Evolutionary conservation across 2,888 invertebrate species (phyloP), one percentile per base, ranked within the genome.

Genomic region (Chloroclysta siterata): DNA sequence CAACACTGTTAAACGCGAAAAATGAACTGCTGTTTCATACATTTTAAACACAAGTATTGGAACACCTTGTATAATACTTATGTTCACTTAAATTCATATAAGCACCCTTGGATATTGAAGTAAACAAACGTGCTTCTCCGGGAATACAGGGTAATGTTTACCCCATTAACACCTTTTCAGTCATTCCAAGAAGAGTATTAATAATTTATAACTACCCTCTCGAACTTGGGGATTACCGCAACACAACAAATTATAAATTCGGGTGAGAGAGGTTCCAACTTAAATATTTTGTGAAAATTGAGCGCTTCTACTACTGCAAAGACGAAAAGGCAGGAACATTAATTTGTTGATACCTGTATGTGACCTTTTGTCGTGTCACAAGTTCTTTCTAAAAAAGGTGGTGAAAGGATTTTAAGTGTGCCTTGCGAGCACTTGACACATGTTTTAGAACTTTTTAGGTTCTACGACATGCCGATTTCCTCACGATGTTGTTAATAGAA

Each of bases 241-340:
- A 53, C 36, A 56, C 50, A 53, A 42, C 39, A 33, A 65, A 65
- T 65, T 65, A 65, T 54, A 44, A 61, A 61, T 58, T 54, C 60
- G 29, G 39, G 48, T 22, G 22, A 22, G 22, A 55, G 44, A 46
- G 11, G 8, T 46, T 17, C 46, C 46, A n/a, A 44, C 39, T 17
- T 41, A 14, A 17, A 29, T 54, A 33, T 41, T 22, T 63, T 48
- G 22, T 11, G 15, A 39, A 53, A 17, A 57, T 41, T 29, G 8
- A 17, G 33, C 7, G 7, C 28, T 6, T 14, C 11, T 13, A 28
- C 44, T 54, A 48, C 14, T 53, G 36, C 17, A 5, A 51, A 22
- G 44, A 50, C 2, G 52, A 47, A 11, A 53, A 22, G 29, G 48
- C 42, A 7, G 17, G 6, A 39, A 48, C n/a, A 60, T 33, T 5